Evolutionary conservation across 2,113 vertebrate species (phyloP), one percentile per base, ranked within the genome.

Genomic region (Psittacus erithacus): DNA sequence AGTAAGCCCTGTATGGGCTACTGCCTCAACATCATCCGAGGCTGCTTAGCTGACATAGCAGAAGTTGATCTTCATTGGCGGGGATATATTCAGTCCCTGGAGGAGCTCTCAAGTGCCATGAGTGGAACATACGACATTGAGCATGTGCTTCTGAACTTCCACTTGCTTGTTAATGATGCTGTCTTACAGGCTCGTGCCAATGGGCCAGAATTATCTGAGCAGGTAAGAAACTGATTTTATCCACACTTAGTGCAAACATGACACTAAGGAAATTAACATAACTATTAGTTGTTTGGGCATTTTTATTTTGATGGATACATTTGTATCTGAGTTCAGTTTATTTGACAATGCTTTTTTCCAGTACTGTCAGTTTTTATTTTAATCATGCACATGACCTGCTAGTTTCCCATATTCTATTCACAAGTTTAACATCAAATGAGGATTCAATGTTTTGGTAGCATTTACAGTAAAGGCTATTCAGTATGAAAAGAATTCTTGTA

Each of bases 1-100:
- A 98, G 98, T 82, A 98, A 98, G 74, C 99, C 99, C 23, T 99
- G 99, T 86, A 98, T 98, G 98, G 99, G 99, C 4, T 99, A 99
- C 97, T 99, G 99, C 95, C 99, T 99, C 84, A 99, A 98, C 0
- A 98, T 99, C 49, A 73, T 98, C 68, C 96, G 98, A 7, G 99
- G 99, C 80, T 99, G 99, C 95, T 95, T 99, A 88, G 99, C 98
- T 5, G 98, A 97, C 73, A 16, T 98, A 92, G 98, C 98, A 2
- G 99, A 99, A 95, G 97, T 99, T n/a, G 98, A 99, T 80, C 43
- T 86, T 39, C 98, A 98, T 68, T 99, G 99, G 99, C 97, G 91
- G 50, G 97, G 97, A 3, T 99, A 98, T 35, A 97, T 99, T 55
- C 97, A 87, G 76, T 98, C 98, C 4, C 82, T 99, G 97, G 99